Percentiles rank a stretch among this genome's conserved stretches.
These are phyloP conservation scores for Stigmatopora argus DNA, from an alignment of 2,113 vertebrate genomes.

Conservation along the genomic window DNA sequence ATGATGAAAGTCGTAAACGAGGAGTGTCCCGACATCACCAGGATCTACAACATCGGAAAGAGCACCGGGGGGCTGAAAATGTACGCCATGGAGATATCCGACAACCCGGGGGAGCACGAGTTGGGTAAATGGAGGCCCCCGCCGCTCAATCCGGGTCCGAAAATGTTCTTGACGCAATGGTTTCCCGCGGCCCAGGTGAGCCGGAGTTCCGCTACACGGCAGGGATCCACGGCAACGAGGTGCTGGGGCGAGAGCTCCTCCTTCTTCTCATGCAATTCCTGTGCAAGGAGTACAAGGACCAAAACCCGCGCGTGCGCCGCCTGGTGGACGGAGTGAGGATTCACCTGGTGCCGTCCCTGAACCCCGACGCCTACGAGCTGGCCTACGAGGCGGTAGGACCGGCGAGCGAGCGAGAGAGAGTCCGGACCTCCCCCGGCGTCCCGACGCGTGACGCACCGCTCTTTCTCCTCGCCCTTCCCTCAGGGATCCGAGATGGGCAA, in stretches of 20 bases:
- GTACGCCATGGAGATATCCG: constrained; percentile 92
- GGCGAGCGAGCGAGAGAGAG: background rate
- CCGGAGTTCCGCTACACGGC: constrained; percentile 93
- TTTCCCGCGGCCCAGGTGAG: constrained; percentile 71
- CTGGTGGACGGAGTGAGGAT: constrained; percentile 87
- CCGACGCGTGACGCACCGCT: background rate
- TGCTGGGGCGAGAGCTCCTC: constrained; percentile 84
- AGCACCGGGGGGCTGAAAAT: constrained; percentile 87
- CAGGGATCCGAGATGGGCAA: constrained; percentile 94
- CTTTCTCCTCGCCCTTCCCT: background rate
- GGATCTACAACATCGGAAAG: constrained; percentile 92
- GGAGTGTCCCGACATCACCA: constrained; percentile 90
- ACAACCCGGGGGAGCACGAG: constrained; percentile 90
- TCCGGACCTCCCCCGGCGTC: no score
- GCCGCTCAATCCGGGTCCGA: background rate
- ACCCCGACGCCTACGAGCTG: constrained; percentile 88
- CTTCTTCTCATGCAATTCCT: constrained; percentile 92
- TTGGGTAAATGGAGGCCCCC: constrained; percentile 64
- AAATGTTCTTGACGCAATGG: background rate
- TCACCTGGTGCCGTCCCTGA: constrained; percentile 89
- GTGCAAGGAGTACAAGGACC: constrained; percentile 87
- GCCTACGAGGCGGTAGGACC: constrained; percentile 78
- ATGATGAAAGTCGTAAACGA: constrained; percentile 94
- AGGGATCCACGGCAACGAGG: constrained; percentile 90
- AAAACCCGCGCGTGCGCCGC: constrained; percentile 82